Base-by-base conservation (phyloP, 2,888 invertebrate species). In the Cheilosia vernalis region DNA sequence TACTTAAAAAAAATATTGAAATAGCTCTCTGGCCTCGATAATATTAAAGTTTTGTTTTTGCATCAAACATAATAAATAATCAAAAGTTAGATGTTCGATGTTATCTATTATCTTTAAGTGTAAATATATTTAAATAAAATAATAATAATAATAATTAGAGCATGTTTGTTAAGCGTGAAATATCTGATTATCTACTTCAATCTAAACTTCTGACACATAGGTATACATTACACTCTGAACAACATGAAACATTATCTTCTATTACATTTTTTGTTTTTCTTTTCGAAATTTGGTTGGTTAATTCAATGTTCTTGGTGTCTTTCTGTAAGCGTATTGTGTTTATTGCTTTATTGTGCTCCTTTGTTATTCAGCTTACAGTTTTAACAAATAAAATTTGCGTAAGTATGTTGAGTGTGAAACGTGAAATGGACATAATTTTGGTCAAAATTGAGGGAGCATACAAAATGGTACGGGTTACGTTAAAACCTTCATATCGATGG, bases 151-250 rank as follows among this genome's bases (percentile, higher is more conserved):
- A 58, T 67, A 85, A 81, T 81, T 76, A 85, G 76, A 81, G 85
- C 85, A 85, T 85, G 85, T 72, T 85, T 81, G 70, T 85, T 81
- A 27, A 66, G 61, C 55, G 77, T 77, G n/a, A 83, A 66, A 42
- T 66, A 66, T 66, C 21, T 60, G 19, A 77, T 37, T 61, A 37
- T 49, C n/a, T 61, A 58, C 17, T 37, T 49, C 27, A 44, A 47
- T 10, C 30, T 49, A 67, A 1, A 85, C 76, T 49, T 51, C 51
- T 15, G 7, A 72, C 79, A 74, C 30, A 42, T 27, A n/a, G n/a
- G n/a, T n/a, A 74, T 33, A 74, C 27, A 58, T 49, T 27, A 67
- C 61, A 77, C 77, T 76, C 58, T 21, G 4, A 53, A 73, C 80
- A 66, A 81, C 81, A 85, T 63, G 33, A 72, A 77, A 81, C 72